phyloP scores from a whole-genome alignment of 2,888 invertebrate genomes.

The Drosophila differens region DNA sequence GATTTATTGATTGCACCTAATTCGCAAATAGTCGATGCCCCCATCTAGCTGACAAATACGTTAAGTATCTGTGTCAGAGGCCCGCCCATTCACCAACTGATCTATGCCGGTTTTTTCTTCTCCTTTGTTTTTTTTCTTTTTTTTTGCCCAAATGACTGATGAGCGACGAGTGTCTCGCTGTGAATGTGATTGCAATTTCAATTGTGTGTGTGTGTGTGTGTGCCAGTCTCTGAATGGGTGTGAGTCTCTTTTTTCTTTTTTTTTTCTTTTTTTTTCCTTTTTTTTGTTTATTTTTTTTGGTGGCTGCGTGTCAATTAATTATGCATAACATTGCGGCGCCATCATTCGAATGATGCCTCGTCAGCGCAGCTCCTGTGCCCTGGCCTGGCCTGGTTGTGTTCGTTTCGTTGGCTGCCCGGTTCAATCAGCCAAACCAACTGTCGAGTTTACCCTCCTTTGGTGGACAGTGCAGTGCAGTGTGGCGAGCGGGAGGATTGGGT shows the following conservation, averaged over 20 bases:
- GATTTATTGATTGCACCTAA: neutral
- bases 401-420: neutral
- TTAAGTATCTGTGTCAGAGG: slow-evolving; percentile 17
- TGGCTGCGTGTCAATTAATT: slow-evolving; percentile 56
- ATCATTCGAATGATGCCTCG: slow-evolving; percentile 19
- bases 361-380: slow-evolving; percentile 8
- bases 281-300: neutral
- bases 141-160: slow-evolving; percentile 44
- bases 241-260: neutral
- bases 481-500: neutral
- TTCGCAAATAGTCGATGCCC: neutral
- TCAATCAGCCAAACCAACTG: neutral
- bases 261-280: neutral
- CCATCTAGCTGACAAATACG: slow-evolving; percentile 13
- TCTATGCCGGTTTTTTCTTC: neutral
- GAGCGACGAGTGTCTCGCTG: slow-evolving; percentile 50
- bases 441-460: neutral
- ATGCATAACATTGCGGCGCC: slow-evolving; percentile 64
- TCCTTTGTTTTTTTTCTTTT: neutral
- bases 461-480: neutral
- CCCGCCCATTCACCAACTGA: slow-evolving; percentile 43
- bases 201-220: slow-evolving; percentile 3
- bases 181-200: slow-evolving; percentile 18
- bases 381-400: neutral
- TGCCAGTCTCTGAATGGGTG: slow-evolving; percentile 3